These are phyloP conservation scores for Entosphenus tridentatus DNA, from an alignment of 2,113 vertebrate genomes.

Conservation along the genomic window DNA sequence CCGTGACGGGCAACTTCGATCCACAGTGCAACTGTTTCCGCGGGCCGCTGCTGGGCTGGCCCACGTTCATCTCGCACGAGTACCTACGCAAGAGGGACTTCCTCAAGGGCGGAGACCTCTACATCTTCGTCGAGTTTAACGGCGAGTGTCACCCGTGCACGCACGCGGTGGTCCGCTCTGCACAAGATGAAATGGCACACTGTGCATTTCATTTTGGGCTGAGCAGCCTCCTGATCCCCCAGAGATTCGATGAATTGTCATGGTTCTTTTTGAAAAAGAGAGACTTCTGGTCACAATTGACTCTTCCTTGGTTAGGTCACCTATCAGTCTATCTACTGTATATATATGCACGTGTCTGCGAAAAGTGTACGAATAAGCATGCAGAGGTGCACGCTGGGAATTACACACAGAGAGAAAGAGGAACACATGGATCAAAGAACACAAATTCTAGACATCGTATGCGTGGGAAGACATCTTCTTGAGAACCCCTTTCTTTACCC, in stretches of 20 bases:
- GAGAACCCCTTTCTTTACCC: not conserved
- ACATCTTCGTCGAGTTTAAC: constrained; percentile 43
- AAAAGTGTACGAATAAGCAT: not conserved
- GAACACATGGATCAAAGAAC: not conserved
- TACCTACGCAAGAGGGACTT: constrained; percentile 33
- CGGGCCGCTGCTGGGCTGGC: constrained; percentile 25
- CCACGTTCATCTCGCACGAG: constrained; percentile 33
- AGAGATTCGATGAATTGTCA: not conserved
- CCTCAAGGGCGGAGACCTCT: constrained; percentile 50
- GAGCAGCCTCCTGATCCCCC: not conserved
- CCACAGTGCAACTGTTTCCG: constrained; percentile 22
- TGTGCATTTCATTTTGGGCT: not conserved
- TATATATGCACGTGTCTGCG: not conserved
- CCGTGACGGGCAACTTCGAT: constrained; percentile 23
- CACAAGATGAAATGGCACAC: not conserved
- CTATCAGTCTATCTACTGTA: not conserved
- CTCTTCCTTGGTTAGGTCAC: not conserved
- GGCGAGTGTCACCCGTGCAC: constrained; percentile 20
- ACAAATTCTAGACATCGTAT: not conserved
- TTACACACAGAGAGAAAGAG: not conserved
- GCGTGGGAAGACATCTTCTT: not conserved
- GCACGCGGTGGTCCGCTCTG: too few species aligned
- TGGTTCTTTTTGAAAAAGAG: not conserved
- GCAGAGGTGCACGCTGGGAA: not conserved
- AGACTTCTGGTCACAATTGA: too few species aligned